Percentiles rank a stretch among this genome's conserved stretches.
Conservation (phyloP, 2,113 vertebrate genomes). For the Noturus placidus region DNA sequence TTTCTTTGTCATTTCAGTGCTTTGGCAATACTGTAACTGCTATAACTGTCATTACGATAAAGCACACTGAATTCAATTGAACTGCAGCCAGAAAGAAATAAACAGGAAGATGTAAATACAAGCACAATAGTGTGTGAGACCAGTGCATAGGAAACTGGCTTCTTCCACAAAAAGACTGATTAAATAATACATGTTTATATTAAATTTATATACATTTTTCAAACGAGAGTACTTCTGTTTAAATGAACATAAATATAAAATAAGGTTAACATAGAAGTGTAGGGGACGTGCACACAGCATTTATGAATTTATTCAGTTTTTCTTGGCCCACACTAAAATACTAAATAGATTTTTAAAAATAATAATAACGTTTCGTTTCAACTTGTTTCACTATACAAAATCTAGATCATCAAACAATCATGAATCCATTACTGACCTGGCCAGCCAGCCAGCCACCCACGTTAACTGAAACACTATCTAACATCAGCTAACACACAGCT, state of each 20-base stretch:
- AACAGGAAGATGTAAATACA: neutral
- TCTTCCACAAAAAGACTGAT: neutral
- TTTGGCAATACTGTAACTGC: conserved; percentile 4
- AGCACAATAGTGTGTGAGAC: neutral
- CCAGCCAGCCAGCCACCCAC: neutral
- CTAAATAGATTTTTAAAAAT: neutral
- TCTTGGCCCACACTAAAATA: neutral
- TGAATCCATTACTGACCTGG: neutral
- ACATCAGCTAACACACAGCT: neutral
- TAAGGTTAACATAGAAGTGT: neutral
- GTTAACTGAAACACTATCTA: neutral
- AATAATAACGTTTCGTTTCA: neutral
- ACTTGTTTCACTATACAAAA: neutral
- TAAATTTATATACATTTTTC: neutral
- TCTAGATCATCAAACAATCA: neutral
- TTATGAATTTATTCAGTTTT: neutral
- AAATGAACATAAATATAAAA: neutral
- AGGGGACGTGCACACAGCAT: too few species aligned
- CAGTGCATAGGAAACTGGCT: neutral
- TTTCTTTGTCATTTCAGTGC: neutral
- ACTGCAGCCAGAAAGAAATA: neutral
- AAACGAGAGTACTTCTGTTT: neutral
- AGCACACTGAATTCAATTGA: neutral
- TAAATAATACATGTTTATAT: neutral
- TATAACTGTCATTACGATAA: neutral